These are phyloP conservation scores for Ciconia boyciana DNA, from an alignment of 2,113 vertebrate species.

Conservation along the genomic window DNA sequence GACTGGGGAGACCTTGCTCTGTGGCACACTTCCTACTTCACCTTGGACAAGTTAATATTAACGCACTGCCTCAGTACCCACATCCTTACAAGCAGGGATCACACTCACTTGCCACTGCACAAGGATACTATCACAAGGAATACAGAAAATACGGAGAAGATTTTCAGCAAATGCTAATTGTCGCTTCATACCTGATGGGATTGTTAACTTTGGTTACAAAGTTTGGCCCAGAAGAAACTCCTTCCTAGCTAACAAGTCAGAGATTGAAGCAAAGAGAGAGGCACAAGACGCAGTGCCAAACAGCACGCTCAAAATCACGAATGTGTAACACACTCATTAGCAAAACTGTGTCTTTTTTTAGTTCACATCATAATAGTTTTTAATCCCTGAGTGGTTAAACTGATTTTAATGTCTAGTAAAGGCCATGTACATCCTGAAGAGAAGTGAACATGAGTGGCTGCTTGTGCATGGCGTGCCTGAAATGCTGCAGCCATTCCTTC, in stretches of 20 bases:
- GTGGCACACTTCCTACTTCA: not conserved
- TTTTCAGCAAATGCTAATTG: not conserved
- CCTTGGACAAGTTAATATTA: conserved; percentile 18
- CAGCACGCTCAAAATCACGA: not conserved
- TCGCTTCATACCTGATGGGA: not conserved
- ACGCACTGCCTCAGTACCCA: not conserved
- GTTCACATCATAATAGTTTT: not conserved
- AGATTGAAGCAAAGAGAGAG: not conserved
- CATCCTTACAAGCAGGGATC: not conserved
- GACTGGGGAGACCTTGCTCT: not conserved
- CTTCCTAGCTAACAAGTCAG: not conserved
- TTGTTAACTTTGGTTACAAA: not conserved
- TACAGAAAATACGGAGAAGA: not conserved
- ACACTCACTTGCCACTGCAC: not conserved
- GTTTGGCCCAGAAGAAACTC: not conserved
- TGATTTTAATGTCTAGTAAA: not conserved
- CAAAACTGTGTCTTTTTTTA: not conserved
- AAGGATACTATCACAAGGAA: not conserved
- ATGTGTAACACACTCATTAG: not conserved
- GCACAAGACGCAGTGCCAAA: not conserved
- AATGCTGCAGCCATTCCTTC: not conserved
- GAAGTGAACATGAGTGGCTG: not conserved
- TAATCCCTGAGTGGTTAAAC: not conserved
- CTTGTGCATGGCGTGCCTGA: not conserved
- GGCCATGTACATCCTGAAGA: not conserved